Evolutionary conservation across 2,888 invertebrate species (phyloP), one percentile per base, ranked within the genome.

Genomic region (Zonitis immaculata): DNA sequence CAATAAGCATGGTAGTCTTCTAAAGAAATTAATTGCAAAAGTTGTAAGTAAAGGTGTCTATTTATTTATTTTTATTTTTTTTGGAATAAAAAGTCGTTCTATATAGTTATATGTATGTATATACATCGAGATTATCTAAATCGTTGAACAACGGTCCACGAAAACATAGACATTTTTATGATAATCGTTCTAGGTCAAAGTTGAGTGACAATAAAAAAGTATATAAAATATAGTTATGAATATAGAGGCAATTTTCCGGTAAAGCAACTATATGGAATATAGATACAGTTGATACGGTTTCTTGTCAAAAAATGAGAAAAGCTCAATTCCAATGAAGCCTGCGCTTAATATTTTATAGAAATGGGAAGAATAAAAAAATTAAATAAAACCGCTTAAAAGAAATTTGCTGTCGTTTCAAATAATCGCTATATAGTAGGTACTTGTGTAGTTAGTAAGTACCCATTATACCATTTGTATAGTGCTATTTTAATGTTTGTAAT

Each of bases 401-500:
- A 6, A 14, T 32, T 18, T 39, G n/a, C 1, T 28, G 7, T n/a
- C 28, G 5, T 28, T 28, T 28, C 5, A 11, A 28, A 4, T n/a
- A 28, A 28, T 28, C n/a, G n/a, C 2, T 2, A 6, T n/a, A n/a
- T n/a, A n/a, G n/a, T n/a, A 28, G 11, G 28, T 28, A 7, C 28
- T 28, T 1, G 28, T 28, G n/a, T n/a, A 28, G 3, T n/a, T 28
- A n/a, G 3, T 11, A 16, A 39, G 20, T 39, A 20, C 39, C n/a
- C 20, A 39, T 39, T n/a, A 39, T 39, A 18, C 18, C 20, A 39
- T 20, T 32, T 32, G 32, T 50, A n/a, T n/a, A 18, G 47, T 58
- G 49, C 46, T 50, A 52, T 51, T 49, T 46, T 47, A 51, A 51
- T 47, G 54, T 52, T 59, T 57, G 57, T 58, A 57, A 61, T 59